Evolutionary conservation across 2,113 vertebrate species (phyloP), one percentile per base, ranked within the genome.

Genomic region (Jacana jacana): DNA sequence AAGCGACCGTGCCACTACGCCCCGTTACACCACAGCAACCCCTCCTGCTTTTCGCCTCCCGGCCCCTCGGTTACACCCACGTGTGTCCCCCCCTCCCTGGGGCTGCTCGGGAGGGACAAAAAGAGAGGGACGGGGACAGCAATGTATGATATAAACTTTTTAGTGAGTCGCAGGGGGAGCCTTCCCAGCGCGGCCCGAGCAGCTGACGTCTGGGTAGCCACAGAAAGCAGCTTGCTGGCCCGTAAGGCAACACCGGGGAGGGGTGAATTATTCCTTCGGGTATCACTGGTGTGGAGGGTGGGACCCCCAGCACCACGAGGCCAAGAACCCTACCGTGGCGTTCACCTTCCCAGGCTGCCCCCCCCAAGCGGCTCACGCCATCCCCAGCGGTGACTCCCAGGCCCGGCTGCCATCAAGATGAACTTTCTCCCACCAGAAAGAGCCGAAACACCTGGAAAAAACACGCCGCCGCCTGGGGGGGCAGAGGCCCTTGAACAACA

Each of bases 1-100:
- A 25, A 60, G 18, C 1, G n/a, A 3, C 46, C 63, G 15, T 4
- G 25, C 42, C 78, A 66, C 24, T 49, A 78, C 23, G 28, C 23
- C 0, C 1, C 66, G 54, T 31, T 11, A 83, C 8, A 46, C 58
- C 54, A 35, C 12, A 76, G 35, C 39, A 66, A 66, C 24, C 0
- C 71, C 57, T 20, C 35, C 54, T 27, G 9, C 44, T 72, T 20
- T 19, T 14, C 19, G 19, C 39, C 64, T 58, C 49, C 17, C 48
- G 69, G 39, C 0, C 0, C 9, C 2, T 1, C 5, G 19, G 22
- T 42, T 11, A n/a, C 64, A 64, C 20, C 42, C 27, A 17, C 0
- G 2, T 25, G 10, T 4, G 4, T 24, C 71, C 18, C 44, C n/a
- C 82, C n/a, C n/a, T n/a, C n/a, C n/a, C n/a, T n/a, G 30, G 11